Conservation (phyloP, 1,140 invertebrate genomes). For the Anastatus disparis region DNA sequence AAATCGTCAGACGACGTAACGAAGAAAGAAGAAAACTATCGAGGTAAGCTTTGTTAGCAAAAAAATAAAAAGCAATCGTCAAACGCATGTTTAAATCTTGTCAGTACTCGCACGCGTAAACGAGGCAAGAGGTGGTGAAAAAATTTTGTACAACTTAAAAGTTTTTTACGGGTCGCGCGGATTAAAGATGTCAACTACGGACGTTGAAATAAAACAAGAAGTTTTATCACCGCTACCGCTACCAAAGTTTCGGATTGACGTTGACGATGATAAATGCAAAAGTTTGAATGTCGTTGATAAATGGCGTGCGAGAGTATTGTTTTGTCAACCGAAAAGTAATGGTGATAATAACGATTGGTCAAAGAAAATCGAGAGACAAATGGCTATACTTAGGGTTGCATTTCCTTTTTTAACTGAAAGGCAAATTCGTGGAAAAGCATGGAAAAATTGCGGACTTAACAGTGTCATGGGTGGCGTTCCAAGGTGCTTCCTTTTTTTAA, state of each 20-base stretch:
- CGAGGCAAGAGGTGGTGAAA: too few relatives aligned
- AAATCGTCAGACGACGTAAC: too few relatives aligned
- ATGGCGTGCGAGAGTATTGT: slow-evolving; percentile 9
- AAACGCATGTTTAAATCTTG: too few relatives aligned
- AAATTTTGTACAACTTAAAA: too few relatives aligned
- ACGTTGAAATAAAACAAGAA: not conserved
- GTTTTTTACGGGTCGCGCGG: too few relatives aligned
- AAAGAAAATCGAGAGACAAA: not conserved
- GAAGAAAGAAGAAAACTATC: too few relatives aligned
- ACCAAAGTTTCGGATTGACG: not conserved
- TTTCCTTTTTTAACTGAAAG: slow-evolving; percentile 41
- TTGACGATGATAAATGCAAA: not conserved
- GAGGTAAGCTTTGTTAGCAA: too few relatives aligned
- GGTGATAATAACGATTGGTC: not conserved
- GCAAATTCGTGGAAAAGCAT: slow-evolving; percentile 40
- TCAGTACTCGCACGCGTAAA: too few relatives aligned
- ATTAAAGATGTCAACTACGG: too few relatives aligned
- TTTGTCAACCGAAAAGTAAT: not conserved
- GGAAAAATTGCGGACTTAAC: slow-evolving; percentile 33
- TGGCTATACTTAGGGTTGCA: slow-evolving; percentile 19
- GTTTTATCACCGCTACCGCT: not conserved
- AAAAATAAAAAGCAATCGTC: too few relatives aligned
- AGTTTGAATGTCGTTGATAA: not conserved
- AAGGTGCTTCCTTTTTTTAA: too few relatives aligned
- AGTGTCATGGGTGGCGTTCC: slow-evolving; percentile 35